These are phyloP conservation scores for Yponomeuta malinellus DNA, from an alignment of 2,888 invertebrate species.

Conservation along the genomic window DNA sequence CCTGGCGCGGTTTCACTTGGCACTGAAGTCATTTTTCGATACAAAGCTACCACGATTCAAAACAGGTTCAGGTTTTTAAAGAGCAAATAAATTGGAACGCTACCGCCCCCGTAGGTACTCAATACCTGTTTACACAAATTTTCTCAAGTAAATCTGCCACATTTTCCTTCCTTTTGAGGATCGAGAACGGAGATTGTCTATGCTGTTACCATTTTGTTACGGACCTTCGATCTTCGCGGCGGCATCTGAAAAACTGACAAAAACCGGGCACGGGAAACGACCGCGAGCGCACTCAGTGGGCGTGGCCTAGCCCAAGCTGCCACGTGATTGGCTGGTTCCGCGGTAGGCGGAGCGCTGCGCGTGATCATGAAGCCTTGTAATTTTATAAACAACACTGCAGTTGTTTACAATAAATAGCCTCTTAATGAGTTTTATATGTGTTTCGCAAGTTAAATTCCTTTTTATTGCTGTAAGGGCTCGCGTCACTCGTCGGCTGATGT, in stretches of 20 bases:
- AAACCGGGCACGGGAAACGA: constrained; percentile 33
- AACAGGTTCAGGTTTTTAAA: not conserved
- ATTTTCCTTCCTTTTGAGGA: not conserved
- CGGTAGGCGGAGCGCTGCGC: constrained; percentile 45
- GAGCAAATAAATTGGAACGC: not conserved
- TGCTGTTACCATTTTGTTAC: constrained; percentile 14
- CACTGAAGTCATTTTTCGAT: constrained; percentile 53
- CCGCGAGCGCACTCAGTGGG: constrained; percentile 56
- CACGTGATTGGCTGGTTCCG: constrained; percentile 42
- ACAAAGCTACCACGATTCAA: not conserved
- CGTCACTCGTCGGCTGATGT: constrained; percentile 41
- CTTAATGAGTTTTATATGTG: constrained; percentile 71
- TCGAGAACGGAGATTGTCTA: not conserved
- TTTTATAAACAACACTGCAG: constrained; percentile 57
- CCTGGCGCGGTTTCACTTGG: constrained; percentile 43
- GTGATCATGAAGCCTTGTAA: constrained; percentile 60
- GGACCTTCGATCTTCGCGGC: constrained; percentile 35
- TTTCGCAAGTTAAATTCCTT: constrained; percentile 56
- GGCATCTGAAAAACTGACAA: constrained; percentile 60
- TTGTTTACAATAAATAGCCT: constrained; percentile 70
- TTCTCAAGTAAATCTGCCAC: too few species aligned
- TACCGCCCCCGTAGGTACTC: not conserved
- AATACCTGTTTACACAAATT: too few species aligned
- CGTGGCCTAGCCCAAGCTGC: constrained; percentile 43
- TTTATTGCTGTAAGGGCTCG: constrained; percentile 54